Percentiles rank a stretch among this genome's conserved stretches.
Conservation (phyloP, 2,888 invertebrate genomes). For the Drosophila austrosaltans region DNA sequence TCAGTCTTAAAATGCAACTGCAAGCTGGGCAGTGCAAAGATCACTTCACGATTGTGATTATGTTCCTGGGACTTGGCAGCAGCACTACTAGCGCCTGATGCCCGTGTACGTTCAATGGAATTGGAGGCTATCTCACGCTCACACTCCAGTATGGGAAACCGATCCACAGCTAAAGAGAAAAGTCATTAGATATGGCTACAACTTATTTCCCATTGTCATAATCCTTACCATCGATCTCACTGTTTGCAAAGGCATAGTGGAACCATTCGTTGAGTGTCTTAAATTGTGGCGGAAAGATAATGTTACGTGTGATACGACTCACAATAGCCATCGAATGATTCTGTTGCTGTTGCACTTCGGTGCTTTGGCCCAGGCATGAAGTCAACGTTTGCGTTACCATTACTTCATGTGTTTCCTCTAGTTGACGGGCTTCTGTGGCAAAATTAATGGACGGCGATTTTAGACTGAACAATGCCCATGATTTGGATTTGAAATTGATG, state of each 20-base stretch:
- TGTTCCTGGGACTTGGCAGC: constrained; percentile 89
- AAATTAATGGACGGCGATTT: constrained; percentile 96
- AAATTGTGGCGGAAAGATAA: constrained; percentile 97
- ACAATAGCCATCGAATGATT: constrained; percentile 97
- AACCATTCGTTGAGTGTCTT: constrained; percentile 98
- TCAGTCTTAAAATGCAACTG: constrained; percentile 97
- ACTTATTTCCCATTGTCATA: not conserved
- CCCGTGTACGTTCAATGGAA: constrained; percentile 85
- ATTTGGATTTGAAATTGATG: constrained; percentile 97
- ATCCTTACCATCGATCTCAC: constrained; percentile 94
- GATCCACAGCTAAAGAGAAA: constrained; percentile 89
- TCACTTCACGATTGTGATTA: constrained; percentile 95
- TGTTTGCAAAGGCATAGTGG: constrained; percentile 96
- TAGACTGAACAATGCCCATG: constrained; percentile 97
- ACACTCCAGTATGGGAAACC: constrained; percentile 94
- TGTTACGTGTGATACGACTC: constrained; percentile 94
- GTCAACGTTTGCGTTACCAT: constrained; percentile 96
- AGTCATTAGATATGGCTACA: not conserved
- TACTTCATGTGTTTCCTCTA: constrained; percentile 89
- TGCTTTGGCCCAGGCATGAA: constrained; percentile 91
- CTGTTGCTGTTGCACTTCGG: constrained; percentile 85
- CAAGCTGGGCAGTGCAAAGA: constrained; percentile 96
- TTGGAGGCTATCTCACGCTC: constrained; percentile 87
- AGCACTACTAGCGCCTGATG: constrained; percentile 82
- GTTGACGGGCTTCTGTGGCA: constrained; percentile 96